Evolutionary conservation across 1,140 invertebrate genomes (phyloP).

Genomic region (Papilio aristodemus): DNA sequence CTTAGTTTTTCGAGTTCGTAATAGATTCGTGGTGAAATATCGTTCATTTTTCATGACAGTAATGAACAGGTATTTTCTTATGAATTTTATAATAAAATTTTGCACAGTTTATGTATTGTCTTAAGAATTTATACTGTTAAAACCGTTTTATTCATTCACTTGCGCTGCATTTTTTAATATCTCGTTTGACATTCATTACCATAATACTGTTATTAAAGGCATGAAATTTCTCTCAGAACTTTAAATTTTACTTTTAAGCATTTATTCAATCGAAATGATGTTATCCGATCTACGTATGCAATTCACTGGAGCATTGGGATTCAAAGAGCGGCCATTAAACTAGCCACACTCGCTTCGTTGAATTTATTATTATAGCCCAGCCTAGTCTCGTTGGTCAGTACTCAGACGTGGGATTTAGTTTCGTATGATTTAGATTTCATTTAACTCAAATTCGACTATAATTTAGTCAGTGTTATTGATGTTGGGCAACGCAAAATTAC

Average conservation of each 20-base stretch:
- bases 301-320: slow-evolving; percentile 1
- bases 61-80: too few species aligned
- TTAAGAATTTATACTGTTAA: too few species aligned
- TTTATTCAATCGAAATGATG: neutral
- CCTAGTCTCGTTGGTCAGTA: slow-evolving; percentile 1
- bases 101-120: too few species aligned
- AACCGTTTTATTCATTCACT: too few species aligned
- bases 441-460: slow-evolving; percentile 20
- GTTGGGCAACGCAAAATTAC: slow-evolving; percentile 2
- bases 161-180: neutral
- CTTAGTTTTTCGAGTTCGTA: too few species aligned
- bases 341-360: neutral
- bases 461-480: slow-evolving; percentile 12
- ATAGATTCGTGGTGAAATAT: too few species aligned
- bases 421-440: slow-evolving; percentile 12
- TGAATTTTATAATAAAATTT: too few species aligned
- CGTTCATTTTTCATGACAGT: too few species aligned
- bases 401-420: slow-evolving; percentile 11
- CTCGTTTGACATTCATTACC: neutral
- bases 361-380: slow-evolving; percentile 1
- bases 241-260: slow-evolving; percentile 11
- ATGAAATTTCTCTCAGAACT: neutral
- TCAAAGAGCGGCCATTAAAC: slow-evolving; percentile 15
- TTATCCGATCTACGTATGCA: neutral
- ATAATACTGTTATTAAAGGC: neutral